Evolutionary conservation across 2,888 invertebrate species (phyloP).

Genomic region (Pandemis heparana): DNA sequence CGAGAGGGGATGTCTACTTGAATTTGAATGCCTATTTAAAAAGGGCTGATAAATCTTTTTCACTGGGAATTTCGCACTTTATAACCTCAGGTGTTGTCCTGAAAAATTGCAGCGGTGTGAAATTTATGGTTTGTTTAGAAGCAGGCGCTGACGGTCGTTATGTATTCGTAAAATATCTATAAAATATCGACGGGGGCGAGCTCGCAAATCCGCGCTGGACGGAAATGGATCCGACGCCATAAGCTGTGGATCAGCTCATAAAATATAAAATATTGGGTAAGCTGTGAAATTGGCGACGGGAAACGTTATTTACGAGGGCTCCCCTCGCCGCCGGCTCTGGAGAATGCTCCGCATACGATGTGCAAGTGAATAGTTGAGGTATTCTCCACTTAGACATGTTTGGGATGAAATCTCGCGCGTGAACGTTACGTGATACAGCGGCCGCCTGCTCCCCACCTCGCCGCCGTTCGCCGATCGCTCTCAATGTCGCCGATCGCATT

Average conservation of each 20-base stretch:
- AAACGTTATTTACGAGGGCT: conserved; percentile 52
- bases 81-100: conserved; percentile 14
- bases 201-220: conserved; percentile 45
- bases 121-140: conserved; percentile 29
- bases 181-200: conserved; percentile 27
- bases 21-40: conserved; percentile 11
- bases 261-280: conserved; percentile 52
- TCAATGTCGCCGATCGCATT: conserved; percentile 28
- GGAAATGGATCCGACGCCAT: conserved; percentile 49
- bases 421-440: conserved; percentile 9
- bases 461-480: conserved; percentile 18
- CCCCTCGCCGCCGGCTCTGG: conserved; percentile 32
- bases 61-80: background rate
- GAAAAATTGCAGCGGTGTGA: conserved; percentile 25
- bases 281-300: conserved; percentile 52
- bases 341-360: conserved; percentile 19
- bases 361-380: conserved; percentile 34
- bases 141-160: conserved; percentile 24
- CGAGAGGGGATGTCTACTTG: background rate
- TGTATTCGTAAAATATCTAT: conserved; percentile 23
- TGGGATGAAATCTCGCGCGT: conserved; percentile 15
- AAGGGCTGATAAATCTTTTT: conserved; percentile 14
- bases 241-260: conserved; percentile 46
- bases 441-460: conserved; percentile 8
- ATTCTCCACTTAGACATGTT: conserved; percentile 35